Conservation (phyloP, 2,888 invertebrate genomes). For the Ophion ventricosus region DNA sequence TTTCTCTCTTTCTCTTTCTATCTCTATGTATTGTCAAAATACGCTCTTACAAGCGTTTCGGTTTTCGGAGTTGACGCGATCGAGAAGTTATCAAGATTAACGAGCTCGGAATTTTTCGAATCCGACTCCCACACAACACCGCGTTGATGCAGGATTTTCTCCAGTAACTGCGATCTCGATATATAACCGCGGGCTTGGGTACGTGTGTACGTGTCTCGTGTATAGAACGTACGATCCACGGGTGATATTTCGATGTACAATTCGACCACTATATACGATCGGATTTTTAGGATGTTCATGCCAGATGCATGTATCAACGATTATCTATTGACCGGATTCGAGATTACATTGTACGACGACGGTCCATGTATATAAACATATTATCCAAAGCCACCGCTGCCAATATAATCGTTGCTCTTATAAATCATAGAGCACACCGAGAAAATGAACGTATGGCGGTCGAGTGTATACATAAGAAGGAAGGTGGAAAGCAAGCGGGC, state of each 20-base stretch:
- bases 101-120: constrained; percentile 46
- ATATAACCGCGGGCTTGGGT: no score
- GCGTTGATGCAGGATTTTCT: constrained; percentile 2
- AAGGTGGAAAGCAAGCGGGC: constrained; percentile 44
- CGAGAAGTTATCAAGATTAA: constrained; percentile 47
- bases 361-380: constrained; percentile 41
- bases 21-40: background rate
- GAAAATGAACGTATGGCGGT: constrained; percentile 49
- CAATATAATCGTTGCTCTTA: constrained; percentile 49
- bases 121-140: constrained; percentile 29
- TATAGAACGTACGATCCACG: constrained; percentile 6
- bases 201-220: constrained; percentile 5
- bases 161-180: background rate
- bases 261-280: constrained; percentile 37
- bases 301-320: constrained; percentile 27
- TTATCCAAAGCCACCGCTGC: constrained; percentile 53
- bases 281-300: constrained; percentile 41
- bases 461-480: background rate
- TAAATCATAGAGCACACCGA: constrained; percentile 58
- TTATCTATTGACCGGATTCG: constrained; percentile 35
- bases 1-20: no score
- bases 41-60: background rate
- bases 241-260: constrained; percentile 27
- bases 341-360: constrained; percentile 27
- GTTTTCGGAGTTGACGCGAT: constrained; percentile 1